phyloP scores from a whole-genome alignment of 2,113 vertebrate genomes.

The Bufo gargarizans region DNA sequence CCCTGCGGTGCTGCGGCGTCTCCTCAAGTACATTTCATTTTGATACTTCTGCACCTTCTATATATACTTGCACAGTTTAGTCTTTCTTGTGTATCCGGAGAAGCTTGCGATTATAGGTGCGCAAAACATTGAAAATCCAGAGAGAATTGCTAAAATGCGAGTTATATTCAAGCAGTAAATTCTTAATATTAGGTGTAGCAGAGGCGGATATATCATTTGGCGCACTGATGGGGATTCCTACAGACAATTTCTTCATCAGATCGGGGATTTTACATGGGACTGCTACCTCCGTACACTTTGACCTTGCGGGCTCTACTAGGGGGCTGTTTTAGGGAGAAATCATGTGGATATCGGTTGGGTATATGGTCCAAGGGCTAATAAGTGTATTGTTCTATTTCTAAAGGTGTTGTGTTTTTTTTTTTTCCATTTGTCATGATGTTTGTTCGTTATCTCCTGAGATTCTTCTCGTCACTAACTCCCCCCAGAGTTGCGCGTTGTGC shows the following conservation, averaged over 20 bases:
- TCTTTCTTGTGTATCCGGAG: too few species aligned
- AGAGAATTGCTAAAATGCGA: too few species aligned
- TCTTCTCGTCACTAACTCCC: not conserved
- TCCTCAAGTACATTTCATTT: too few species aligned
- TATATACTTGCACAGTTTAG: not conserved
- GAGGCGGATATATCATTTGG: not conserved
- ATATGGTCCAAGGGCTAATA: too few species aligned
- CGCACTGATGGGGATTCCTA: too few species aligned
- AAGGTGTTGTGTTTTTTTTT: not conserved
- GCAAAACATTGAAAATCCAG: too few species aligned
- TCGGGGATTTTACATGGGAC: not conserved
- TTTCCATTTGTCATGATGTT: conserved; percentile 20
- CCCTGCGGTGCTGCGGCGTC: too few species aligned
- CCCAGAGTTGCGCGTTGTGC: not conserved
- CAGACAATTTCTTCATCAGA: too few species aligned
- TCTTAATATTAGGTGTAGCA: not conserved
- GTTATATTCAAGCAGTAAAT: too few species aligned
- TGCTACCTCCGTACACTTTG: not conserved
- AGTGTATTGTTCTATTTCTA: not conserved
- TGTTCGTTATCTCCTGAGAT: conserved; percentile 38
- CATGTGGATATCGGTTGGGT: not conserved
- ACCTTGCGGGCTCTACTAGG: not conserved
- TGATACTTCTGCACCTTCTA: not conserved
- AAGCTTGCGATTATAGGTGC: too few species aligned
- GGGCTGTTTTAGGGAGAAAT: not conserved